A percentile compares a stretch with the other conserved stretches of the same genome.
Evolutionary conservation across 2,888 invertebrate species (phyloP).

Genomic region (Torymus tubicola): DNA sequence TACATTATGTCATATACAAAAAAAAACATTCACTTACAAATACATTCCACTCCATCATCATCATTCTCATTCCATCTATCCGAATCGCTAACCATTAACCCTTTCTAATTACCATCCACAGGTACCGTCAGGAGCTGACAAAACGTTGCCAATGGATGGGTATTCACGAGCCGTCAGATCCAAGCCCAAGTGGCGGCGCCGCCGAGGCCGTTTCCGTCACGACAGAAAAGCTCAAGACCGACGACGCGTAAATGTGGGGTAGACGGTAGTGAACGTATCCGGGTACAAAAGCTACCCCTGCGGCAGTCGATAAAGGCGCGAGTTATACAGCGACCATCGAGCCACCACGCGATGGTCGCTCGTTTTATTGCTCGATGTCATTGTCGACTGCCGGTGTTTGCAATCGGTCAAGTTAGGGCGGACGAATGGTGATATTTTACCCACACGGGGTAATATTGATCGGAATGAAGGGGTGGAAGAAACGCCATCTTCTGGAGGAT

Average conservation of each 20-base stretch:
- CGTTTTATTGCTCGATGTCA: not conserved
- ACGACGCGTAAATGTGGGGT: slow-evolving; percentile 68
- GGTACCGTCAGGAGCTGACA: slow-evolving; percentile 85
- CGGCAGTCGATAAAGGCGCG: slow-evolving; percentile 46
- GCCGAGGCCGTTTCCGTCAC: slow-evolving; percentile 67
- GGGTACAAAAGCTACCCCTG: not conserved
- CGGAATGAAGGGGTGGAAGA: not conserved
- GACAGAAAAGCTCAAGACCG: slow-evolving; percentile 71
- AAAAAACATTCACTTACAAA: no score
- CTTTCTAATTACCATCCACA: slow-evolving; percentile 46
- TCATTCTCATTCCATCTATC: not conserved
- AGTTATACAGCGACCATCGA: slow-evolving; percentile 56
- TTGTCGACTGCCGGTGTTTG: slow-evolving; percentile 34
- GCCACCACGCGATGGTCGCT: slow-evolving; percentile 63
- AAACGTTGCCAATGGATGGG: slow-evolving; percentile 87
- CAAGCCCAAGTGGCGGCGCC: not conserved
- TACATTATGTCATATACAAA: not conserved
- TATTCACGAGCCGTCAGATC: slow-evolving; percentile 74
- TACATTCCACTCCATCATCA: not conserved
- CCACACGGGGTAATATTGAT: not conserved
- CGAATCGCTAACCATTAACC: not conserved
- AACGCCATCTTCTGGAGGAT: slow-evolving; percentile 5
- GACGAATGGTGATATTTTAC: not conserved
- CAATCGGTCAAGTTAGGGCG: no score
- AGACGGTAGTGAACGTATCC: not conserved